These are phyloP conservation scores for Digitonthophagus gazella DNA, from an alignment of 2,888 invertebrate genomes.

Conservation along the genomic window DNA sequence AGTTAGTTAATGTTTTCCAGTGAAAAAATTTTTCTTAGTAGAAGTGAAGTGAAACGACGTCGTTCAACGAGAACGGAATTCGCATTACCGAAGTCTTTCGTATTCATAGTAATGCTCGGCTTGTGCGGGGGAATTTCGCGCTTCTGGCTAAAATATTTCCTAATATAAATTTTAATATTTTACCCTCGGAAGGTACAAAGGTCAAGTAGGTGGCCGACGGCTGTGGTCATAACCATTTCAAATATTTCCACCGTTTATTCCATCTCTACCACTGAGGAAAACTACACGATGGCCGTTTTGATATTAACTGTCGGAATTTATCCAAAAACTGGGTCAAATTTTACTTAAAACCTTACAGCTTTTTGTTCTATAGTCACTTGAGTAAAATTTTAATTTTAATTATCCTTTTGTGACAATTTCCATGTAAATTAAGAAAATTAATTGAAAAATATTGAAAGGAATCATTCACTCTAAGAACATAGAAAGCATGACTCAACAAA, in stretches of 20 bases:
- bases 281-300: too few species aligned
- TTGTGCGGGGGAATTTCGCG: constrained; percentile 1
- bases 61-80: background rate
- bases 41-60: background rate
- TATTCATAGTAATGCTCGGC: background rate
- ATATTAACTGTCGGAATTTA: too few species aligned
- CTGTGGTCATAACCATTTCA: constrained; percentile 2
- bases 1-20: background rate
- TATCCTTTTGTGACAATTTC: too few species aligned
- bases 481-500: too few species aligned
- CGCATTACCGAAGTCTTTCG: background rate
- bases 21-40: background rate
- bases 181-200: background rate
- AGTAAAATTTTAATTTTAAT: too few species aligned
- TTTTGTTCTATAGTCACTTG: too few species aligned
- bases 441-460: too few species aligned
- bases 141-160: constrained; percentile 1
- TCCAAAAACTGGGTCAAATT: too few species aligned
- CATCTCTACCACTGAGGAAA: too few species aligned
- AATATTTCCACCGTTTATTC: background rate
- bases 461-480: too few species aligned
- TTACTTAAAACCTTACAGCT: background rate
- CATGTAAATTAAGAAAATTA: too few species aligned
- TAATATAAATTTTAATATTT: constrained; percentile 11
- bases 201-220: background rate